Conservation (phyloP, 2,888 invertebrate genomes). For the Sinopyrophorus schimmeli region DNA sequence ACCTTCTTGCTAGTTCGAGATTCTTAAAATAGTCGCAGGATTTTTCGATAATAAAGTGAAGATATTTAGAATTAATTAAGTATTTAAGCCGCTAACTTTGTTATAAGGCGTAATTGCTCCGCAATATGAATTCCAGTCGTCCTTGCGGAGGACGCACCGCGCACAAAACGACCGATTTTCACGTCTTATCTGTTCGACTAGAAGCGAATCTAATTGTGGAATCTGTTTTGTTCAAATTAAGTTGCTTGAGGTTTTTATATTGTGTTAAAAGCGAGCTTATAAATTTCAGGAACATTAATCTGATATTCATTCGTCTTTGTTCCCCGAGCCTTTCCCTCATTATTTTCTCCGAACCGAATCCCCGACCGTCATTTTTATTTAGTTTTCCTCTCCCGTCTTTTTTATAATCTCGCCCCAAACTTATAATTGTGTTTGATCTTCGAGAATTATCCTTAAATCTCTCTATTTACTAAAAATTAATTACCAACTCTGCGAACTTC, state of each 20-base stretch:
- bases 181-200: slow-evolving; percentile 17
- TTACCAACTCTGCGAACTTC: too few species aligned
- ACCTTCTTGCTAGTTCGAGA: slow-evolving; percentile 2
- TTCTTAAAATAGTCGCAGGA: slow-evolving; percentile 34
- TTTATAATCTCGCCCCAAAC: too few species aligned
- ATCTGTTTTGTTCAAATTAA: slow-evolving; percentile 32
- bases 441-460: too few species aligned
- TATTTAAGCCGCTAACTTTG: slow-evolving; percentile 27
- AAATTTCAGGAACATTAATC: slow-evolving; percentile 29
- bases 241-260: slow-evolving; percentile 27
- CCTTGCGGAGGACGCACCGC: not conserved
- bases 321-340: slow-evolving; percentile 5
- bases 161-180: slow-evolving; percentile 6
- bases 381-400: too few species aligned
- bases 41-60: slow-evolving; percentile 20
- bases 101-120: slow-evolving; percentile 23
- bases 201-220: slow-evolving; percentile 22
- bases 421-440: too few species aligned
- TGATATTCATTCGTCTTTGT: slow-evolving; percentile 26
- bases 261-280: slow-evolving; percentile 27
- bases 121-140: slow-evolving; percentile 27
- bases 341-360: too few species aligned
- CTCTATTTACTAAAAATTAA: too few species aligned
- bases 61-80: slow-evolving; percentile 37
- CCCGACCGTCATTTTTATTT: too few species aligned